A percentile compares a stretch with the other conserved stretches of the same genome.
Conservation (phyloP, 2,888 invertebrate genomes). For the Oeneis ivallda region DNA sequence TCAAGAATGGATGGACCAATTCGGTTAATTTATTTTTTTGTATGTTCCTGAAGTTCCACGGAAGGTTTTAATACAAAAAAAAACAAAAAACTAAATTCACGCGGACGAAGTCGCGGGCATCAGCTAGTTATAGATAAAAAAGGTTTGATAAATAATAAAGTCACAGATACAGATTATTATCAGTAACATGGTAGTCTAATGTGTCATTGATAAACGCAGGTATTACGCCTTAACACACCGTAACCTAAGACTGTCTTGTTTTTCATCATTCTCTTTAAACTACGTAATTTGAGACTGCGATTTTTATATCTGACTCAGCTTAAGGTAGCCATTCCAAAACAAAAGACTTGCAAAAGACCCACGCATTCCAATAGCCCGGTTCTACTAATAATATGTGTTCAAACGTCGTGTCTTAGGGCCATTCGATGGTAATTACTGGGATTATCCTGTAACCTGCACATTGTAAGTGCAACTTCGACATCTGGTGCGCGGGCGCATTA, state of each 20-base stretch:
- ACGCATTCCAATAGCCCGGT: conserved; percentile 25
- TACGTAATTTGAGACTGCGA: conserved; percentile 9
- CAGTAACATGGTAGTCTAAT: background rate
- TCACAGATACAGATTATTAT: background rate
- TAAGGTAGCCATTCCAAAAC: conserved; percentile 27
- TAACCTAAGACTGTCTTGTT: background rate
- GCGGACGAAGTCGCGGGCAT: no score
- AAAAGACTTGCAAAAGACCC: conserved; percentile 19
- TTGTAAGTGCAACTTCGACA: conserved; percentile 47
- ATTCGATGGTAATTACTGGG: conserved; percentile 37
- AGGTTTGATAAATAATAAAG: no score
- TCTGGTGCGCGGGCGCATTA: conserved; percentile 64
- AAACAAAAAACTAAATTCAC: no score
- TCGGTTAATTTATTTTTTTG: no score
- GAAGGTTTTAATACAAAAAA: no score
- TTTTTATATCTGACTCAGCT: conserved; percentile 19
- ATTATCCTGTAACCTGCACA: conserved; percentile 36
- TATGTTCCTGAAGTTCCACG: no score
- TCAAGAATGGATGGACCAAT: no score
- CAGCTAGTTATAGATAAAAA: no score
- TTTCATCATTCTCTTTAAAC: background rate
- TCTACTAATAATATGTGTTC: conserved; percentile 33
- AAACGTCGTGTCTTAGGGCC: conserved; percentile 29
- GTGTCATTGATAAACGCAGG: background rate
- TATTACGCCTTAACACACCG: background rate